Evolutionary conservation across 2,113 vertebrate genomes (phyloP), one percentile per base, ranked within the genome.

Genomic region (Paracyprichromis sp.): DNA sequence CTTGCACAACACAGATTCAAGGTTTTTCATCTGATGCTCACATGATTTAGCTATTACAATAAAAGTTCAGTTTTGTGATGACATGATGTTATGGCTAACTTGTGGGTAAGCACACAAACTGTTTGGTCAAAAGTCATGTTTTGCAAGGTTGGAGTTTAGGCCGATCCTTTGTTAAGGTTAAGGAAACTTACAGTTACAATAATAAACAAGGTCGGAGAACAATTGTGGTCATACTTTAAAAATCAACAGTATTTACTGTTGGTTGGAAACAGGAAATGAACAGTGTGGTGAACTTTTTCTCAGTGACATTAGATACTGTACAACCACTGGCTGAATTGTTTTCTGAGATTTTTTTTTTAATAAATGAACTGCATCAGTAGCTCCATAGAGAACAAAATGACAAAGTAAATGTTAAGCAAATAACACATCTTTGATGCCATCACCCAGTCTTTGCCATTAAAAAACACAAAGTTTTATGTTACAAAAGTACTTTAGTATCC

Each of bases 321-420:
- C 0, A 78, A n/a, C 0, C 10, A n/a, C 73, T 50, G 45, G 3
- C 26, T 78, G 26, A 47, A 50, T 12, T 31, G 21, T 76, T 29
- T 76, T 76, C 14, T 5, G 0, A 76, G 13, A 16, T 16, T 29
- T 45, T 24, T 7, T 71, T 73, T 69, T 0, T 24, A 71, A 71
- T 3, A 73, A 43, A 73, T 45, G 69, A 26, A 0, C 2, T 11
- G n/a, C 0, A 71, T 71, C 21, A 47, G 69, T 7, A 73, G 69
- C 13, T 17, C 21, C 24, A 31, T 29, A n/a, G 9, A 50, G 10
- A 0, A 78, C 45, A 47, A 31, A 29, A 78, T 47, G 2, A 0
- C 9, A 17, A 76, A 76, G 43, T 1, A 76, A 9, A 76, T 76
- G 43, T 50, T 31, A 78, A 78, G 43, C 26, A n/a, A 47, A 31